Evolutionary conservation across 1,140 invertebrate genomes (phyloP).

Genomic region (Scaptomyza pallida): DNA sequence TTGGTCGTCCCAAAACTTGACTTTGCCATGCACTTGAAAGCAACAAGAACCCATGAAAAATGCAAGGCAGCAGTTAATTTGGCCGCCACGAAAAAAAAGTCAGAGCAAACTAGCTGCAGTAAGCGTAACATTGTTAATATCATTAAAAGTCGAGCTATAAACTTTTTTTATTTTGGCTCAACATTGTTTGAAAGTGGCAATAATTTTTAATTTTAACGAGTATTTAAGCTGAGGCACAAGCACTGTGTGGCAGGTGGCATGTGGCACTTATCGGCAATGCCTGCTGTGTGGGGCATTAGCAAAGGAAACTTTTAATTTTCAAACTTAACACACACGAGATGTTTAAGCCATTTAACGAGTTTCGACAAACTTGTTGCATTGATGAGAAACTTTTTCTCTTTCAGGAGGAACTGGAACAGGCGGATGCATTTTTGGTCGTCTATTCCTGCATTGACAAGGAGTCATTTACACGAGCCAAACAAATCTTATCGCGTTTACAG

Average conservation of each 20-base stretch:
- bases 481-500: constrained; percentile 89
- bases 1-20: neutral
- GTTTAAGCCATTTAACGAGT: constrained; percentile 4
- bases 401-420: constrained; percentile 90
- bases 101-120: neutral
- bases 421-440: constrained; percentile 93
- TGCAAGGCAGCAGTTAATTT: constrained; percentile 31
- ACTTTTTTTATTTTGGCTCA: constrained; percentile 8
- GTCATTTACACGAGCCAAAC: constrained; percentile 92
- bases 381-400: neutral
- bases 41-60: constrained; percentile 1
- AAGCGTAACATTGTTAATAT: constrained; percentile 5
- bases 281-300: constrained; percentile 2
- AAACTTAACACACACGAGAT: neutral
- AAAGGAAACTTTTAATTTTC: constrained; percentile 57
- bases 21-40: neutral
- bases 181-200: constrained; percentile 68
- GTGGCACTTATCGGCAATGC: constrained; percentile 40
- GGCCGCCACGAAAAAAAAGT: neutral
- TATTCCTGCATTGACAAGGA: constrained; percentile 96
- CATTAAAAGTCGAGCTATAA: constrained; percentile 7
- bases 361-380: constrained; percentile 17
- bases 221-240: constrained; percentile 38
- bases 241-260: constrained; percentile 21
- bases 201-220: constrained; percentile 80